Conservation (phyloP, 2,797 vertebrate genomes). For the Hippoglossus hippoglossus region DNA sequence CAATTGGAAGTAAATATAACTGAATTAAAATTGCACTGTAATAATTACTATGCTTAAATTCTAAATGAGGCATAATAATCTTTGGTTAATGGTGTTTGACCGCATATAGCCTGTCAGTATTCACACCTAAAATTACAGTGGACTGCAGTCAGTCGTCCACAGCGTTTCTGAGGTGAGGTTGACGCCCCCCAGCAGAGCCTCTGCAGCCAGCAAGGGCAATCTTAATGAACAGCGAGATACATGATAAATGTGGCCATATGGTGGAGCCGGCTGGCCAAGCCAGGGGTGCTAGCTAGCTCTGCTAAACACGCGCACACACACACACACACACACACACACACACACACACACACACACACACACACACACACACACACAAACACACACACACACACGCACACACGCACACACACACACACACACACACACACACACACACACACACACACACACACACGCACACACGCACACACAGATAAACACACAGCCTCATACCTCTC, state of each 20-base stretch:
- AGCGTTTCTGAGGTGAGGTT: slow-evolving; percentile 69
- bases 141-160: slow-evolving; percentile 52
- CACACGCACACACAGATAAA: no score
- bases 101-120: slow-evolving; percentile 28
- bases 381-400: slow-evolving; percentile 25
- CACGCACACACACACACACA: slow-evolving; percentile 23
- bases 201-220: slow-evolving; percentile 83
- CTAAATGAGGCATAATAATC: slow-evolving; percentile 9
- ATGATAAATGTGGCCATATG: slow-evolving; percentile 90
- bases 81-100: slow-evolving; percentile 4
- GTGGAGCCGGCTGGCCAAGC: slow-evolving; percentile 83
- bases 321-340: slow-evolving; percentile 31
- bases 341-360: slow-evolving; percentile 26
- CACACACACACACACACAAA: slow-evolving; percentile 29
- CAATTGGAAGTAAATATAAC: slow-evolving; percentile 4
- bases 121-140: slow-evolving; percentile 58
- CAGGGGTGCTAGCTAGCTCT: slow-evolving; percentile 78
- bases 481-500: slow-evolving; percentile 13
- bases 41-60: neutral
- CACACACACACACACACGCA: no score
- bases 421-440: slow-evolving; percentile 23
- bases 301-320: slow-evolving; percentile 46
- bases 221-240: slow-evolving; percentile 85
- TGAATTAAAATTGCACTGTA: slow-evolving; percentile 15
- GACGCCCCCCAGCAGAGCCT: slow-evolving; percentile 76